Conservation (phyloP, 2,113 vertebrate species). For the Platichthys flesus region DNA sequence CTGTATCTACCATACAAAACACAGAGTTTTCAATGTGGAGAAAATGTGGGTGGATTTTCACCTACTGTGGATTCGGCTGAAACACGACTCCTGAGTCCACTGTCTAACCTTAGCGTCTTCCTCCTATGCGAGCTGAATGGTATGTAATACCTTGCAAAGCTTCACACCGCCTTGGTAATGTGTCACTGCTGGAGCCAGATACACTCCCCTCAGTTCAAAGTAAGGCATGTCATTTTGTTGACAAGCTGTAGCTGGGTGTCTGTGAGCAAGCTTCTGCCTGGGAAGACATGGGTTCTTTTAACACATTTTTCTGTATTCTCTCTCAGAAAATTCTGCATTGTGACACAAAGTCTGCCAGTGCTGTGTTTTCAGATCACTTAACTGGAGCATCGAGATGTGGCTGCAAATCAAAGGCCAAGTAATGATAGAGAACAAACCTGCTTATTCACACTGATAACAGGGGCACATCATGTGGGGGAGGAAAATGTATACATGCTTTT, state of each 20-base stretch:
- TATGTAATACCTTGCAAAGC: slow-evolving; percentile 40
- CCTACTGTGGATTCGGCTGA: not conserved
- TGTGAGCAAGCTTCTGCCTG: slow-evolving; percentile 35
- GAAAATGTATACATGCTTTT: not conserved
- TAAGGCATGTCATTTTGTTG: slow-evolving; percentile 68
- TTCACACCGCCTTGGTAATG: slow-evolving; percentile 49
- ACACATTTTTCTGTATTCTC: slow-evolving; percentile 16
- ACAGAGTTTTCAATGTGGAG: too few relatives aligned
- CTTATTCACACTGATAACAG: not conserved
- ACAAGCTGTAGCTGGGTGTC: slow-evolving; percentile 53
- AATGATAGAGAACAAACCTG: slow-evolving; percentile 24
- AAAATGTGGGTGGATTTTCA: not conserved
- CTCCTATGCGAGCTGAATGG: slow-evolving; percentile 15
- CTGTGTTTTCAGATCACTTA: slow-evolving; percentile 24
- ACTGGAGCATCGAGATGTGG: slow-evolving; percentile 9
- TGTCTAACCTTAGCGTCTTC: slow-evolving; percentile 16
- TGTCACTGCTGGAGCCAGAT: slow-evolving; percentile 61
- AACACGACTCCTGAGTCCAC: slow-evolving; percentile 19
- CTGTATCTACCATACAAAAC: too few relatives aligned
- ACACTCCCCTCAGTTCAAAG: slow-evolving; percentile 62
- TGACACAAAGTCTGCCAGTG: slow-evolving; percentile 37
- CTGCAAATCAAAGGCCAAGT: slow-evolving; percentile 32
- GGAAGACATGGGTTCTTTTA: slow-evolving; percentile 23
- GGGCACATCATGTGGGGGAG: not conserved
- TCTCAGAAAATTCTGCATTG: slow-evolving; percentile 25